phyloP scores from a whole-genome alignment of 2,113 vertebrate genomes.

The Tor tambroides region DNA sequence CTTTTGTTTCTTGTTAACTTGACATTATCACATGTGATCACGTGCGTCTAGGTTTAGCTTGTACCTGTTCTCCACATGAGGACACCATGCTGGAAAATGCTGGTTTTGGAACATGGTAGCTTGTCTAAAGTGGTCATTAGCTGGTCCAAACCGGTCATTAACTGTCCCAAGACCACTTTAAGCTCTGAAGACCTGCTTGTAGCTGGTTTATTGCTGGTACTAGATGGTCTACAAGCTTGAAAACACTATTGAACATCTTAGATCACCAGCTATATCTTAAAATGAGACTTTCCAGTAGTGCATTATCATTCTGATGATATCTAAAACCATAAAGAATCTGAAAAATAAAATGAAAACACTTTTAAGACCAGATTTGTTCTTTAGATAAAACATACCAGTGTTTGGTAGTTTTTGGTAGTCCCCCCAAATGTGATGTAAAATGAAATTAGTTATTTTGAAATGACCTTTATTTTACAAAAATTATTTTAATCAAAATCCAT shows the following conservation, averaged over 20 bases:
- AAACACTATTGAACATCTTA: neutral
- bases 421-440: no score
- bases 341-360: no score
- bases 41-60: neutral
- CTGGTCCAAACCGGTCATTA: neutral
- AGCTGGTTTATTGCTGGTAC: neutral
- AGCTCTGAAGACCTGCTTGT: neutral
- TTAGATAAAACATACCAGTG: no score
- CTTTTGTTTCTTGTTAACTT: neutral
- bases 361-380: no score
- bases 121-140: neutral
- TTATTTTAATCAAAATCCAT: no score
- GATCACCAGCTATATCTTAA: neutral
- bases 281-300: neutral
- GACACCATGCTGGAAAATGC: neutral
- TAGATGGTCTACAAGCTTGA: neutral
- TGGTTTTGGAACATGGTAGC: neutral
- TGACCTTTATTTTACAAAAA: no score
- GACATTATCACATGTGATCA: neutral
- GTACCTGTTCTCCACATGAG: neutral
- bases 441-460: no score
- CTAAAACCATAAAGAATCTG: no score
- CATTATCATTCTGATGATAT: neutral
- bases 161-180: neutral
- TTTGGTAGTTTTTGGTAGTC: no score